phyloP scores from a whole-genome alignment of 1,140 invertebrate species.

The Planococcus citri region DNA sequence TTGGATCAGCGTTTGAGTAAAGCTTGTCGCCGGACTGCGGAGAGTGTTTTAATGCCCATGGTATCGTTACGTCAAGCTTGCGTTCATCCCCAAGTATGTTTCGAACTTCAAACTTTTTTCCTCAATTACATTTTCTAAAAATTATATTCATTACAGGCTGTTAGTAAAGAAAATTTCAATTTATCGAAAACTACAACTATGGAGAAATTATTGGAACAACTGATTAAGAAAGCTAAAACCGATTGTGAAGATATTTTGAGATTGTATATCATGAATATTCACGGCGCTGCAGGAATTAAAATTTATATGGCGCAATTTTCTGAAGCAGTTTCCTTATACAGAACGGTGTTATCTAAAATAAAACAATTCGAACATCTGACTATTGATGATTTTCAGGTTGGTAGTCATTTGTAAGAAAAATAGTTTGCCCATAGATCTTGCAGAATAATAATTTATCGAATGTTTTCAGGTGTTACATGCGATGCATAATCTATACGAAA shows the following conservation, averaged over 20 bases:
- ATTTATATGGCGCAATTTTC: conserved; percentile 43
- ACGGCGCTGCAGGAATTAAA: conserved; percentile 51
- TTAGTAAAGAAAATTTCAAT: conserved; percentile 41
- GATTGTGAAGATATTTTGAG: conserved; percentile 55
- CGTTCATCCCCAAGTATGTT: conserved; percentile 47
- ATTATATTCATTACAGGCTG: conserved; percentile 31
- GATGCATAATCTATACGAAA: not conserved
- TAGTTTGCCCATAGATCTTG: not conserved
- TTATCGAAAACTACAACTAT: conserved; percentile 49
- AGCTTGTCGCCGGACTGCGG: not conserved
- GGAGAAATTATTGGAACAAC: conserved; percentile 49
- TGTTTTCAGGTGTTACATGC: not conserved
- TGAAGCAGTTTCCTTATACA: conserved; percentile 47
- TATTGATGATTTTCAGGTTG: conserved; percentile 27
- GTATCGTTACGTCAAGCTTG: conserved; percentile 56
- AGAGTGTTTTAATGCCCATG: conserved; percentile 46
- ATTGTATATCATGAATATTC: conserved; percentile 46
- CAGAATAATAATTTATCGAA: not conserved
- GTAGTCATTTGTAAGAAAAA: not conserved
- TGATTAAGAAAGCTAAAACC: conserved; percentile 48
- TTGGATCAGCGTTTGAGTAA: not conserved
- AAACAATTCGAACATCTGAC: conserved; percentile 39
- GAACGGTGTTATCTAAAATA: conserved; percentile 42
- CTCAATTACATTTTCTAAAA: not conserved
- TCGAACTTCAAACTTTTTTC: not conserved